Conservation (phyloP, 2,113 vertebrate species). For the Poeciliopsis prolifica region DNA sequence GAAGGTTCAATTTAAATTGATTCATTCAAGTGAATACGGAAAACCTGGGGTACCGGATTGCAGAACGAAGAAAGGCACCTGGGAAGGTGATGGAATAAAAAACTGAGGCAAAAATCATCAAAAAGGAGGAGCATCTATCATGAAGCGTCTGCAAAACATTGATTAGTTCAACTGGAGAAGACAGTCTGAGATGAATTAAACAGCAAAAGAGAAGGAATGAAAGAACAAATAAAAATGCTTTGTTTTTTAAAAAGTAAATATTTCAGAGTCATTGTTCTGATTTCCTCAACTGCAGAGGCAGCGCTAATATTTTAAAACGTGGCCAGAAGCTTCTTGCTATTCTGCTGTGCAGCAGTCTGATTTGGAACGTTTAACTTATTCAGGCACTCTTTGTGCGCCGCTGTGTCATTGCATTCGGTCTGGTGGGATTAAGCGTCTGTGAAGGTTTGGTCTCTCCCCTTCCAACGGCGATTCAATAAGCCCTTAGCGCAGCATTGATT, state of each 20-base stretch:
- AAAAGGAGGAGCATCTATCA: no score
- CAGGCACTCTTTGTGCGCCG: no score
- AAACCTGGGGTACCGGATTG: conserved; percentile 9
- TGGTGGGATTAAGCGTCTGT: conserved; percentile 26
- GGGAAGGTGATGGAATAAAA: neutral
- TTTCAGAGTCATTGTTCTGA: neutral
- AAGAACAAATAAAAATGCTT: no score
- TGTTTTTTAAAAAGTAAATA: neutral
- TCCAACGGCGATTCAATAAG: conserved; percentile 55
- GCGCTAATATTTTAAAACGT: conserved; percentile 11
- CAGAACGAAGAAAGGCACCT: neutral
- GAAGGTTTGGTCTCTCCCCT: conserved; percentile 43
- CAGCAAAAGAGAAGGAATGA: no score
- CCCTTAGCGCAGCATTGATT: conserved; percentile 56
- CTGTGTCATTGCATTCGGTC: neutral
- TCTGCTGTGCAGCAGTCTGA: neutral
- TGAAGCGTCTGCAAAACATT: no score
- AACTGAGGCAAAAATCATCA: neutral
- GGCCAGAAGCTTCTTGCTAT: neutral
- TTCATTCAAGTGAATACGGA: conserved; percentile 3
- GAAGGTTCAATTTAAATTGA: conserved; percentile 16
- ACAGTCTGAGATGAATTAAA: no score
- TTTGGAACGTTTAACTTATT: neutral
- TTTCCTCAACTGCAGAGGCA: neutral
- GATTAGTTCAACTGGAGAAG: no score